Conservation (phyloP, 2,888 invertebrate species). For the Notocelia uddmanniana region DNA sequence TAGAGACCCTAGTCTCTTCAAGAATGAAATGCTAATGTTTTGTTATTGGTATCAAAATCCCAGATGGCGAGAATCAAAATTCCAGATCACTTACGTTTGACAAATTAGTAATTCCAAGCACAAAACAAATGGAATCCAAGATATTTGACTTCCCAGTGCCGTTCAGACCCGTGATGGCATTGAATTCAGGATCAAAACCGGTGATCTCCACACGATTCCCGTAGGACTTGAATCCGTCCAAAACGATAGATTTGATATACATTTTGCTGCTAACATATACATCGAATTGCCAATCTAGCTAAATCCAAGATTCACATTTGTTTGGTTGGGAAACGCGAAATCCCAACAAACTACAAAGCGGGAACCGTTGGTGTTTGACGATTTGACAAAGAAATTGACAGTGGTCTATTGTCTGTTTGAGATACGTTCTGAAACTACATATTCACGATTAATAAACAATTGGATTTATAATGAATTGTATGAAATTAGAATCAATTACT, state of each 20-base stretch:
- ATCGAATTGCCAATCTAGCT: slow-evolving; percentile 32
- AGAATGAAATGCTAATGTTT: neutral
- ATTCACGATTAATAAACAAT: neutral
- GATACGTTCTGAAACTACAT: slow-evolving; percentile 5
- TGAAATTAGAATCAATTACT: no score
- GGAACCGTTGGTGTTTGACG: slow-evolving; percentile 57
- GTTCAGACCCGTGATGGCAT: slow-evolving; percentile 99
- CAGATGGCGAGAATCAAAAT: slow-evolving; percentile 18
- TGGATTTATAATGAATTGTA: neutral
- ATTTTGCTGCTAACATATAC: slow-evolving; percentile 79
- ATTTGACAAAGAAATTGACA: slow-evolving; percentile 31
- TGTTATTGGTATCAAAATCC: neutral
- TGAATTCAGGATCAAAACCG: slow-evolving; percentile 97
- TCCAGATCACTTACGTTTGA: slow-evolving; percentile 89
- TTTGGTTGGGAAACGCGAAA: slow-evolving; percentile 29
- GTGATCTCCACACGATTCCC: slow-evolving; percentile 96
- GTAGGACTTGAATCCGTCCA: slow-evolving; percentile 99
- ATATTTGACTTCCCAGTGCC: slow-evolving; percentile 99
- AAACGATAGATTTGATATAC: slow-evolving; percentile 95
- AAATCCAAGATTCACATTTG: slow-evolving; percentile 16
- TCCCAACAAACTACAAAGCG: slow-evolving; percentile 47
- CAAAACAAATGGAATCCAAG: slow-evolving; percentile 98
- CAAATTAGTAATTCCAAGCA: slow-evolving; percentile 97
- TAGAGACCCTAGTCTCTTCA: neutral
- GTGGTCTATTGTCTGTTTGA: neutral